These are phyloP conservation scores for Chromobotia macracanthus DNA, from an alignment of 2,797 vertebrate genomes.

Conservation along the genomic window DNA sequence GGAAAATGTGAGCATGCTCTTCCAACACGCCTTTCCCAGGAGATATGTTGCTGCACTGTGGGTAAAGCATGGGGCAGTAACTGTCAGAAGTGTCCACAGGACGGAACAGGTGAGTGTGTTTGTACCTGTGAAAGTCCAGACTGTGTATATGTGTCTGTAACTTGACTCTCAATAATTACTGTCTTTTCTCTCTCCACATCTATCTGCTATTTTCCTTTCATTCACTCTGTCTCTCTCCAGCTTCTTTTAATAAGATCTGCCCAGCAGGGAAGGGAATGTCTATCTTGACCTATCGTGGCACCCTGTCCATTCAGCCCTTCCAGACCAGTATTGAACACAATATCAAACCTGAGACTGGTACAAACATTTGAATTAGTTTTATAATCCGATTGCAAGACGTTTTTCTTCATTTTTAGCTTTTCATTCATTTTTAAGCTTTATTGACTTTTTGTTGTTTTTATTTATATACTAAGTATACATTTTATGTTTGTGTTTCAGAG, in stretches of 20 bases:
- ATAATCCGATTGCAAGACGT: no score
- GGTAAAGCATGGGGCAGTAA: constrained; percentile 88
- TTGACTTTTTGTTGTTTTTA: neutral
- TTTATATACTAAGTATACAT: neutral
- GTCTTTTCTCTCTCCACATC: neutral
- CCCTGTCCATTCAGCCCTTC: constrained; percentile 56
- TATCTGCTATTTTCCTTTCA: neutral
- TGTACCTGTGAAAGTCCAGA: neutral
- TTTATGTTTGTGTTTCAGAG: constrained; percentile 68
- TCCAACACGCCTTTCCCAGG: constrained; percentile 77
- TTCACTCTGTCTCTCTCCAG: constrained; percentile 63
- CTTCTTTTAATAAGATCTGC: constrained; percentile 88
- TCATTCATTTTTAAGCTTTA: neutral
- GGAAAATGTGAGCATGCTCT: constrained; percentile 83
- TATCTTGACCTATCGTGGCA: constrained; percentile 67
- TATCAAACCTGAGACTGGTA: constrained; percentile 29
- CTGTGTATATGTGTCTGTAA: constrained; percentile 7
- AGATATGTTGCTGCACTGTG: constrained; percentile 91
- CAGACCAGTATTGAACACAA: constrained; percentile 37
- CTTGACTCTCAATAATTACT: neutral
- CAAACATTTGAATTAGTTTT: neutral
- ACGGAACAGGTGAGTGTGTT: constrained; percentile 83
- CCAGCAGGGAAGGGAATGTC: constrained; percentile 88
- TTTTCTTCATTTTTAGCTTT: neutral
- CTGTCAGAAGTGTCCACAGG: constrained; percentile 86